Base-by-base conservation (phyloP, 2,888 invertebrate species). In the Euproctis similis region DNA sequence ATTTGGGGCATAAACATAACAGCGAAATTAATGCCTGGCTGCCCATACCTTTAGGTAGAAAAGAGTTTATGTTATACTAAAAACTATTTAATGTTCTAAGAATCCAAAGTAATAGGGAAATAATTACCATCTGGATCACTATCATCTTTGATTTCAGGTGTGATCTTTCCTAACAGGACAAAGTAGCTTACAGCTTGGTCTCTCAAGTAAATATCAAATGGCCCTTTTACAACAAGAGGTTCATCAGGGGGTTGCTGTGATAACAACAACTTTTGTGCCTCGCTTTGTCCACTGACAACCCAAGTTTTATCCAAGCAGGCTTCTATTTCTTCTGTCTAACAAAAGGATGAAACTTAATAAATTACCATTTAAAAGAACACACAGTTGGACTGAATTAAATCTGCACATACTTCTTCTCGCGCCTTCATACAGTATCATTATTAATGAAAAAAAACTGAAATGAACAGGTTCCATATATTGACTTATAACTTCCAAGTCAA, bases 201-300 rank as follows among this genome's bases (percentile, higher is more conserved):
- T 29, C 89, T 87, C 17, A 97, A 66, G 89, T 94, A 96, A 3
- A 96, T 88, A 42, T 86, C 78, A 65, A 88, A 95, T 0, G 95
- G 92, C 0, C 97, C 98, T 74, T 95, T 93, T 1, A 98, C 92
- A 53, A 89, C 92, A 16, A 97, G 64, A 0, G 90, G 91, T 46
- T 86, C 86, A 46, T 86, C 76, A 35, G 46, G 63, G 33, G 46
- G 89, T 59, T 74, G 94, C 29, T 88, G 84, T 0, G 75, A 67
- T 8, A 97, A 61, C 4, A 98, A 74, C 24, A 88, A 70, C 47
- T 87, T 86, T 62, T 98, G 98, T 1, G 77, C 78, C 5, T 87
- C 87, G 70, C 95, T 93, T 67, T 95, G 95, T 0, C 92, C 93
- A 62, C 93, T 95, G 0, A 96, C 92, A 42, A 98, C 90, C 95